A percentile compares a stretch with the other conserved stretches of the same genome.
These are phyloP conservation scores for Portevinia maculata DNA, from an alignment of 2,888 invertebrate species.

Conservation along the genomic window DNA sequence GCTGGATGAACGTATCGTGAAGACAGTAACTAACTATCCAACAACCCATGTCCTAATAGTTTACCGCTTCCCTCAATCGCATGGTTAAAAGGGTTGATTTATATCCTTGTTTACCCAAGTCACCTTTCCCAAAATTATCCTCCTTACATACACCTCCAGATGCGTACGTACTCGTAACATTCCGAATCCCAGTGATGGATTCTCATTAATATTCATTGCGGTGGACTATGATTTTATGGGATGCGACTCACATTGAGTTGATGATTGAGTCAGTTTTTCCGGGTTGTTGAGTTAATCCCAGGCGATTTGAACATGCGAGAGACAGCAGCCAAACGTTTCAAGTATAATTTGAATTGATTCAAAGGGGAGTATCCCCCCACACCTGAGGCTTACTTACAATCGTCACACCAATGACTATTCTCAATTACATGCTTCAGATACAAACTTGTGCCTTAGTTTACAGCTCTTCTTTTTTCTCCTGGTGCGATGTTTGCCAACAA, in stretches of 20 bases:
- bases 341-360: slow-evolving; percentile 72
- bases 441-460: slow-evolving; percentile 5
- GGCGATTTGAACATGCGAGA: slow-evolving; percentile 54
- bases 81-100: slow-evolving; percentile 71
- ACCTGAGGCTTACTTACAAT: slow-evolving; percentile 8
- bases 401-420: slow-evolving; percentile 61
- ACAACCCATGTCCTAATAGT: slow-evolving; percentile 56
- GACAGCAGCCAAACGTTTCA: slow-evolving; percentile 23
- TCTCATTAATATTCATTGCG: slow-evolving; percentile 83
- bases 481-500: background rate
- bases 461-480: background rate
- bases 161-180: slow-evolving; percentile 11
- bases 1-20: slow-evolving; percentile 39
- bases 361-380: slow-evolving; percentile 19
- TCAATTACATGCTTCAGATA: slow-evolving; percentile 59
- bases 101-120: slow-evolving; percentile 63
- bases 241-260: slow-evolving; percentile 62
- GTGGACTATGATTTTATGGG: slow-evolving; percentile 74
- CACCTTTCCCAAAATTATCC: slow-evolving; percentile 32
- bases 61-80: slow-evolving; percentile 35
- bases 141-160: slow-evolving; percentile 15
- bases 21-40: slow-evolving; percentile 9
- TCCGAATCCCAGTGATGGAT: slow-evolving; percentile 79
- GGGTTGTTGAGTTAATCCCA: slow-evolving; percentile 73
- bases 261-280: slow-evolving; percentile 74